Conservation (phyloP, 2,113 vertebrate species). For the Megatriorchis doriae region DNA sequence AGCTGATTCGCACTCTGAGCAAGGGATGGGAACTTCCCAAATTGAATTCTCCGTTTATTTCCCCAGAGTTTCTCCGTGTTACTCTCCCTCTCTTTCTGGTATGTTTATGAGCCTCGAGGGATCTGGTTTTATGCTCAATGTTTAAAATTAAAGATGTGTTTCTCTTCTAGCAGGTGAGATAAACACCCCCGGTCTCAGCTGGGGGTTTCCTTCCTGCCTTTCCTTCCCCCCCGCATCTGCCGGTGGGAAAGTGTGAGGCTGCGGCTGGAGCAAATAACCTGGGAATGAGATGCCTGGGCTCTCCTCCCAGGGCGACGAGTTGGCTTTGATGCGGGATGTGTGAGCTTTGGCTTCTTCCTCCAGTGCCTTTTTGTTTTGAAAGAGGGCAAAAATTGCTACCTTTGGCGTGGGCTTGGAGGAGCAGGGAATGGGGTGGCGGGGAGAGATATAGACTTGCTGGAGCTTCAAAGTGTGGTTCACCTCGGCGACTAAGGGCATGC, state of each 20-base stretch:
- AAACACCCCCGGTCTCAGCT: constrained; percentile 8
- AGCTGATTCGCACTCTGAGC: neutral
- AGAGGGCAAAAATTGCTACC: neutral
- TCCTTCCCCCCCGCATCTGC: neutral
- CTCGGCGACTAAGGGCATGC: neutral
- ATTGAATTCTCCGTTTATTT: constrained; percentile 33
- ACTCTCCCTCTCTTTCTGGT: constrained; percentile 34
- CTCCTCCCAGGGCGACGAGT: neutral
- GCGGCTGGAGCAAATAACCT: neutral
- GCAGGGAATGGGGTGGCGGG: neutral
- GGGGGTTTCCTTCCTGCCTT: constrained; percentile 16
- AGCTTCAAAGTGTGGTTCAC: neutral
- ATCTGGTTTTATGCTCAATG: neutral
- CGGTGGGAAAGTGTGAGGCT: neutral
- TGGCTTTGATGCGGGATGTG: rapidly evolving
- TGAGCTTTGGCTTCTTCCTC: neutral
- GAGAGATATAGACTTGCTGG: neutral
- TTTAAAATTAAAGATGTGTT: constrained; percentile 59
- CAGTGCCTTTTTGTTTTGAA: neutral
- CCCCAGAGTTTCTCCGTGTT: neutral
- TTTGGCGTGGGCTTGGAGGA: neutral
- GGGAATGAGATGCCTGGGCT: neutral
- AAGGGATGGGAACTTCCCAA: neutral
- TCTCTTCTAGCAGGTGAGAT: constrained; percentile 51
- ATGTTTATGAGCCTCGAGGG: constrained; percentile 45